These are phyloP conservation scores for Poecile montanus DNA, from an alignment of 2,797 vertebrate species.

Conservation along the genomic window DNA sequence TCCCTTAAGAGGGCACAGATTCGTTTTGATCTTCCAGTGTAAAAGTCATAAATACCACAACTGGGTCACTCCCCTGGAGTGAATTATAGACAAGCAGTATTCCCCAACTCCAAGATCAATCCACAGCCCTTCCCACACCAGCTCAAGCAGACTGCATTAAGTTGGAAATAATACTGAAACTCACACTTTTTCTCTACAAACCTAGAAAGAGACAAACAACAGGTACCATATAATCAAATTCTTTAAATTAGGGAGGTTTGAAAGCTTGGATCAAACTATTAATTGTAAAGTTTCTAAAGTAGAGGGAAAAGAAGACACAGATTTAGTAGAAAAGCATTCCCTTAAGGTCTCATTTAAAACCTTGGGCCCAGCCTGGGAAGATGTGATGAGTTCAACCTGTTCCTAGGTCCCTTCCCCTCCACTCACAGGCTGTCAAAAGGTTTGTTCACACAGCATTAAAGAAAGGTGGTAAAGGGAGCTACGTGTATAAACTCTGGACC, in stretches of 20 bases:
- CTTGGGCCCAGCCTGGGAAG: neutral
- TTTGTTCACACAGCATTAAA: neutral
- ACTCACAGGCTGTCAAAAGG: neutral
- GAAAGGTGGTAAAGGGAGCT: neutral
- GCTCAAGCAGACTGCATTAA: neutral
- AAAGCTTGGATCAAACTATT: neutral
- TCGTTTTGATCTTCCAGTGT: neutral
- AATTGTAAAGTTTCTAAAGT: neutral
- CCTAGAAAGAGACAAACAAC: neutral
- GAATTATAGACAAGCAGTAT: neutral
- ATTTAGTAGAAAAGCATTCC: neutral
- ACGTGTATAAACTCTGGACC: neutral
- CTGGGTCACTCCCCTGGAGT: neutral
- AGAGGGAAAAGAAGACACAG: rapidly evolving
- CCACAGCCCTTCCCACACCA: neutral
- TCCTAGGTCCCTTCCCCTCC: neutral
- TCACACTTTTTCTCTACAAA: neutral
- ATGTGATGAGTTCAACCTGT: neutral
- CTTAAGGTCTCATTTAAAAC: neutral
- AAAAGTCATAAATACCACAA: neutral
- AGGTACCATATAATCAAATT: neutral
- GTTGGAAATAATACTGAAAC: neutral
- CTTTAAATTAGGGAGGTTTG: neutral
- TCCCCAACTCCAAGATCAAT: neutral
- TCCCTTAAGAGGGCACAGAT: neutral